Evolutionary conservation across 53 echinoderm and acorn worm genomes (phyloP).

Genomic region (Paracentrotus lividus): DNA sequence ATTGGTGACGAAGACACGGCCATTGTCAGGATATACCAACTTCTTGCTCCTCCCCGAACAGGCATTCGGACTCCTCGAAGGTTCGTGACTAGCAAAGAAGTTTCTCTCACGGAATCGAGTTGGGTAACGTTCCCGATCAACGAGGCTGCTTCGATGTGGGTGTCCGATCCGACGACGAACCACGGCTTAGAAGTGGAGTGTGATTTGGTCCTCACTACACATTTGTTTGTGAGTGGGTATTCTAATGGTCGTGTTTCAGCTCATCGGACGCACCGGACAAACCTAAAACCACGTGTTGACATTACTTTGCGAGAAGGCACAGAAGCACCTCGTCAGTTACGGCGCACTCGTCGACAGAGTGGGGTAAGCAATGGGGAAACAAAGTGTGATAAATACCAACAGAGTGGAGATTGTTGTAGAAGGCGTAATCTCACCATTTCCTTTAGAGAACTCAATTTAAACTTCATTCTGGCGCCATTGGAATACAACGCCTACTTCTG

Average conservation of each 20-base stretch:
- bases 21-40: constrained; percentile 48
- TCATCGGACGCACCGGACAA: background rate
- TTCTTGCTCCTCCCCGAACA: background rate
- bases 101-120: background rate
- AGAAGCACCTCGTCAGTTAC: background rate
- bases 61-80: constrained; percentile 10
- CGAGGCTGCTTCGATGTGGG: constrained; percentile 58
- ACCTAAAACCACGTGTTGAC: constrained; percentile 45
- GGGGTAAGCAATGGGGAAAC: background rate
- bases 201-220: constrained; percentile 10
- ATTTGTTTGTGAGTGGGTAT: constrained; percentile 24
- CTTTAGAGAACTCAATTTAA: constrained; percentile 15
- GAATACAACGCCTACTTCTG: constrained; percentile 65
- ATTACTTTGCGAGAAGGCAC: constrained; percentile 10
- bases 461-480: constrained; percentile 49
- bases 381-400: background rate
- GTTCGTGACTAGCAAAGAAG: constrained; percentile 20
- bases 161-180: constrained; percentile 41
- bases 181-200: constrained; percentile 55
- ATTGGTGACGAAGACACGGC: background rate
- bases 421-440: constrained; percentile 20
- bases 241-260: constrained; percentile 23
- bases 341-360: constrained; percentile 12
- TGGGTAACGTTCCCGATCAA: constrained; percentile 42
- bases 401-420: constrained; percentile 27